These are phyloP conservation scores for Anthoscopus minutus DNA, from an alignment of 2,113 vertebrate species.

Conservation along the genomic window DNA sequence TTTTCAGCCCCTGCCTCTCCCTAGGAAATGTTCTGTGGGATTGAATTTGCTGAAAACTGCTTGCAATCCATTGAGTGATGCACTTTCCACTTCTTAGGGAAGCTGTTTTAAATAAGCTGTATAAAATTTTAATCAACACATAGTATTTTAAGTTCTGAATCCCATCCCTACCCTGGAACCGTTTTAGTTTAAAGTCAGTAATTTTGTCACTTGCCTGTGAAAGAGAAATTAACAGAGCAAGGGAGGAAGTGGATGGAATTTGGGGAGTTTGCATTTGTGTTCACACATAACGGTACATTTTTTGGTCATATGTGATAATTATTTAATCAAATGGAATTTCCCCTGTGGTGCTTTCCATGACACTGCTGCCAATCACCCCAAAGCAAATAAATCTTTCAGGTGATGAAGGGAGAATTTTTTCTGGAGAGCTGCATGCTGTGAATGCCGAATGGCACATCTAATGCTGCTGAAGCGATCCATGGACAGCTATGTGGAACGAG, in stretches of 20 bases:
- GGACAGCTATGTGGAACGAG: background rate
- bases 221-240: conserved; percentile 3
- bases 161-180: background rate
- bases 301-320: conserved; percentile 15
- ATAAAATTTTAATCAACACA: background rate
- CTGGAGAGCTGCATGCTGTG: background rate
- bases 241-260: conserved; percentile 8
- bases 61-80: background rate
- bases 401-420: background rate
- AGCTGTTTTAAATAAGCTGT: background rate
- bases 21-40: background rate
- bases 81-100: background rate
- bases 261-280: conserved; percentile 6
- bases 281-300: background rate
- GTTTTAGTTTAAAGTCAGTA: background rate
- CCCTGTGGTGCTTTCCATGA: background rate
- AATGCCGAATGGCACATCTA: background rate
- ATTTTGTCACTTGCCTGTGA: background rate
- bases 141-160: background rate
- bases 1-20: background rate
- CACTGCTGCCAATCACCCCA: background rate
- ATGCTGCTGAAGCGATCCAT: background rate
- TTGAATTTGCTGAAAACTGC: background rate
- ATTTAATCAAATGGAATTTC: conserved; percentile 30
- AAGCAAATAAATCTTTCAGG: background rate